phyloP scores from a whole-genome alignment of 2,888 invertebrate genomes.

The Eupithecia exiguata region DNA sequence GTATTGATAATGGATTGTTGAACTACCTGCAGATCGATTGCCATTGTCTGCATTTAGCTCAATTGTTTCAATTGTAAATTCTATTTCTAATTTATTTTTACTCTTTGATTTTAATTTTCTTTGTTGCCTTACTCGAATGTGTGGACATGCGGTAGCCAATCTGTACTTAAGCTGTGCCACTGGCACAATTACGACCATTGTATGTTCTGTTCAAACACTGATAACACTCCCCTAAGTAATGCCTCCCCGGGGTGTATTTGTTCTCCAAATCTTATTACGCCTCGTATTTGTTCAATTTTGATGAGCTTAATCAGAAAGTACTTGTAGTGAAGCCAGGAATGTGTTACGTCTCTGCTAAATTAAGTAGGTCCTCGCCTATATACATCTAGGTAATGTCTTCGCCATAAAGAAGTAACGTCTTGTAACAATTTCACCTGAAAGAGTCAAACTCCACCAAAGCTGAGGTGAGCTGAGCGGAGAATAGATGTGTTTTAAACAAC shows the following conservation, averaged over 20 bases:
- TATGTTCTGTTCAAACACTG: conserved; percentile 40
- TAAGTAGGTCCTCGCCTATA: not conserved
- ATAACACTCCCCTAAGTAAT: conserved; percentile 37
- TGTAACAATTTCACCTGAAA: not conserved
- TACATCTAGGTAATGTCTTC: not conserved
- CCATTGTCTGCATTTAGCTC: too few species aligned
- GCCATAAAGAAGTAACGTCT: not conserved
- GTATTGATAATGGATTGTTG: too few species aligned
- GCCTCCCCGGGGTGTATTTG: conserved; percentile 34
- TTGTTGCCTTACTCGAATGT: not conserved
- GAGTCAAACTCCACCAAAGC: too few species aligned
- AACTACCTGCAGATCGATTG: too few species aligned
- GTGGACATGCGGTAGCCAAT: conserved; percentile 1
- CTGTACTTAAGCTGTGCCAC: conserved; percentile 7
- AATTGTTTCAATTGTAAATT: too few species aligned
- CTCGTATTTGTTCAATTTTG: conserved; percentile 27
- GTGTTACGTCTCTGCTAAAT: not conserved
- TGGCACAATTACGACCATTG: conserved; percentile 33
- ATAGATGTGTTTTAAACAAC: too few species aligned
- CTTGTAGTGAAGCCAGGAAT: not conserved
- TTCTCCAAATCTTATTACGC: conserved; percentile 29
- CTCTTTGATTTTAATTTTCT: too few species aligned
- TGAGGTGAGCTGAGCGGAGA: too few species aligned
- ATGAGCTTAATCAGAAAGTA: conserved; percentile 21
- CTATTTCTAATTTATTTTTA: too few species aligned